Conservation (phyloP, 2,888 invertebrate genomes). For the Drosophila pseudotakahashii region DNA sequence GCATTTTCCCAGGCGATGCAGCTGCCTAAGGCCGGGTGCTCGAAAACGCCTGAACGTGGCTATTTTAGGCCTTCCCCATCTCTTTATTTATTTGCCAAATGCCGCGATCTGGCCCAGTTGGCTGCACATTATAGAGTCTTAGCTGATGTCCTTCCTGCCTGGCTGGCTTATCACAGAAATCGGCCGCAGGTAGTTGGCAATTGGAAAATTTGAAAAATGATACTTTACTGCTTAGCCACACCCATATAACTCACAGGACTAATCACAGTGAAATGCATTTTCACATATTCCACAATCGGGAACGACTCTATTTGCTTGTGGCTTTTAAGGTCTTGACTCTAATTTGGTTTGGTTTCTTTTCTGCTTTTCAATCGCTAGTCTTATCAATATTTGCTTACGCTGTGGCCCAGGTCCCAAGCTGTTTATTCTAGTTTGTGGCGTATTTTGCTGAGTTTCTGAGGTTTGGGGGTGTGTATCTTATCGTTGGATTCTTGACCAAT, state of each 20-base stretch:
- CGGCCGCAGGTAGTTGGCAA: slow-evolving; percentile 73
- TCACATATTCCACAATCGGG: slow-evolving; percentile 54
- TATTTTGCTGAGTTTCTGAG: background rate
- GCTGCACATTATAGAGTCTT: background rate
- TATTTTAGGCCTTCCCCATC: slow-evolving; percentile 56
- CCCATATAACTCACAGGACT: slow-evolving; percentile 28
- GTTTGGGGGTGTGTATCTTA: background rate
- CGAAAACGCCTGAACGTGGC: slow-evolving; percentile 39
- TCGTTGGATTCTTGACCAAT: background rate
- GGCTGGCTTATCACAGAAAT: background rate
- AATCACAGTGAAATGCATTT: slow-evolving; percentile 54
- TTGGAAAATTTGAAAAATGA: slow-evolving; percentile 63
- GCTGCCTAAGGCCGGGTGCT: slow-evolving; percentile 58
- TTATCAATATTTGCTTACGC: slow-evolving; percentile 76
- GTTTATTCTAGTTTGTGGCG: slow-evolving; percentile 27
- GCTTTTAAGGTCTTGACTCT: slow-evolving; percentile 47
- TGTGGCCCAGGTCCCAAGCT: slow-evolving; percentile 12
- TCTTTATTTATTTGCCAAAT: slow-evolving; percentile 13
- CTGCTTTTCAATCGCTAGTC: slow-evolving; percentile 25
- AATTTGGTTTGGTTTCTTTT: slow-evolving; percentile 18
- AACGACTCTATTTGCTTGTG: slow-evolving; percentile 59
- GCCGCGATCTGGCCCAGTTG: slow-evolving; percentile 36
- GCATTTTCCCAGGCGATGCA: slow-evolving; percentile 58
- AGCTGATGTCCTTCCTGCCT: background rate
- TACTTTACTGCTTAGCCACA: slow-evolving; percentile 40